These are phyloP conservation scores for Callimorpha dominula DNA, from an alignment of 2,888 invertebrate genomes.

Conservation along the genomic window DNA sequence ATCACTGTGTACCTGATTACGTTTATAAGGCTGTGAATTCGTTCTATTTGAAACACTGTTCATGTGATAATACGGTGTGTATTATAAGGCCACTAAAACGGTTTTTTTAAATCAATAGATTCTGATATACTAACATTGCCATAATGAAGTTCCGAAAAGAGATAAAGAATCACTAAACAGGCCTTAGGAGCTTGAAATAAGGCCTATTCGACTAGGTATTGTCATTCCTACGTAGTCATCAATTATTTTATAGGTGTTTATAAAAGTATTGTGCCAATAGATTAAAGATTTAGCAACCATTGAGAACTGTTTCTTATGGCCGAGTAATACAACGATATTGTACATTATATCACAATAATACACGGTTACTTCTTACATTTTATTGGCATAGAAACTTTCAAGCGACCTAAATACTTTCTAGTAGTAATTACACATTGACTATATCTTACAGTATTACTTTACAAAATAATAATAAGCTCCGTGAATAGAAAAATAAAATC, in stretches of 20 bases:
- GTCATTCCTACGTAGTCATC: not conserved
- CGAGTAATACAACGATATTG: constrained; percentile 31
- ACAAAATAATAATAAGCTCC: constrained; percentile 72
- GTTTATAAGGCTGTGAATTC: constrained; percentile 64
- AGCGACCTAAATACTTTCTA: constrained; percentile 73
- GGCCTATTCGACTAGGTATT: not conserved
- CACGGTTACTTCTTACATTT: constrained; percentile 65
- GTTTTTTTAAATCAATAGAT: not conserved
- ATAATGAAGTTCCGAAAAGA: not conserved
- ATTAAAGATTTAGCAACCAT: not conserved
- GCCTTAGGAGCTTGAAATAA: not conserved
- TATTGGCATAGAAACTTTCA: constrained; percentile 81
- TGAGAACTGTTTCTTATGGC: not conserved
- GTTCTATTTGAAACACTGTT: constrained; percentile 13
- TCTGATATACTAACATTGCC: not conserved
- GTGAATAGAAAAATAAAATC: constrained; percentile 79
- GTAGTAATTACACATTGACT: constrained; percentile 75
- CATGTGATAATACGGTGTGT: constrained; percentile 3
- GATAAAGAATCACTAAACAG: not conserved
- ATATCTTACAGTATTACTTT: constrained; percentile 78
- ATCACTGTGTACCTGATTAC: constrained; percentile 71
- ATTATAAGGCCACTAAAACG: not conserved
- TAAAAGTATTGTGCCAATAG: not conserved
- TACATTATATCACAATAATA: constrained; percentile 56
- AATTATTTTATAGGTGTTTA: not conserved